Conservation (phyloP, 1,140 invertebrate genomes). For the Brachionus asplanchnoidis region DNA sequence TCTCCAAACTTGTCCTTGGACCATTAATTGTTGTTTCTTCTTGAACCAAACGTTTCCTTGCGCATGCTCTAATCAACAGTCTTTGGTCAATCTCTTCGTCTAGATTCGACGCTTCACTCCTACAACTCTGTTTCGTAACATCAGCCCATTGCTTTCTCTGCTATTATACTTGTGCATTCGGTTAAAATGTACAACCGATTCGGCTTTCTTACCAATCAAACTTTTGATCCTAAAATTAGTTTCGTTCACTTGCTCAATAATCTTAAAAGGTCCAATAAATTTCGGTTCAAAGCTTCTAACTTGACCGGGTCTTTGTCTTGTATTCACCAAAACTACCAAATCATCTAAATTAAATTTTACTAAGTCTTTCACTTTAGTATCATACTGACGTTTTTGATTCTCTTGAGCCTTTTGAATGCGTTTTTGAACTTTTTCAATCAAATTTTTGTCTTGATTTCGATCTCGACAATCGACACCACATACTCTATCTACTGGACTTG, state of each 20-base stretch:
- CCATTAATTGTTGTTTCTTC: not conserved
- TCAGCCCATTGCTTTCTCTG: not conserved
- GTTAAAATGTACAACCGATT: not conserved
- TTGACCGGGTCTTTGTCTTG: not conserved
- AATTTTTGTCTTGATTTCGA: not conserved
- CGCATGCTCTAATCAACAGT: not conserved
- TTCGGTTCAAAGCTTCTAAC: slow-evolving; percentile 15
- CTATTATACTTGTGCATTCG: not conserved
- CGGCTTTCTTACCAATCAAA: not conserved
- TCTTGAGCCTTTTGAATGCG: not conserved
- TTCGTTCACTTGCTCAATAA: not conserved
- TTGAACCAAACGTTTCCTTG: not conserved
- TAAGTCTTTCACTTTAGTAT: not conserved
- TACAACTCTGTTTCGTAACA: not conserved
- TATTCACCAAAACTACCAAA: not conserved
- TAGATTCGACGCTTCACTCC: not conserved
- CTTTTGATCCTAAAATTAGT: not conserved
- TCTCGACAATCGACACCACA: not conserved
- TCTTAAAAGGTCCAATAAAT: slow-evolving; percentile 2
- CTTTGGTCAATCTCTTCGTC: not conserved
- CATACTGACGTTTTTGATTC: slow-evolving; percentile 3
- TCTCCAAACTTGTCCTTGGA: not conserved
- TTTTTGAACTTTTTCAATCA: not conserved
- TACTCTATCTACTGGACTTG: not conserved
- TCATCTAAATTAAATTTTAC: not conserved